Evolutionary conservation across 2,888 invertebrate genomes (phyloP).

Genomic region (Elysia crispata): DNA sequence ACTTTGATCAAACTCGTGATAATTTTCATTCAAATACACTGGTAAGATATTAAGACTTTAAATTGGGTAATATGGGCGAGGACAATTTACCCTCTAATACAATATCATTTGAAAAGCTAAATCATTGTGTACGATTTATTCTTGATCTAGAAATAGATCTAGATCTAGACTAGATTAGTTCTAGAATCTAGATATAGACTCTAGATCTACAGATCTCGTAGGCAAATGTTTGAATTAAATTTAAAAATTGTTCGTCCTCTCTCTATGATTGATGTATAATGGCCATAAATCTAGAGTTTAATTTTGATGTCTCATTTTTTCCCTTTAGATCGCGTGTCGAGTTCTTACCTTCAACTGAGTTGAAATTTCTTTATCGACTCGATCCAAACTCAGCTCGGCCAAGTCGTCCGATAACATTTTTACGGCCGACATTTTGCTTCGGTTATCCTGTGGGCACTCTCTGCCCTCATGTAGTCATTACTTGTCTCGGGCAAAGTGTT

Average conservation of each 20-base stretch:
- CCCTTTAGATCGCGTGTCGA: not conserved
- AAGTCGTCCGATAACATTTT: constrained; percentile 48
- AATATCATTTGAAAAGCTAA: too few relatives aligned
- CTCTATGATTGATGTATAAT: too few relatives aligned
- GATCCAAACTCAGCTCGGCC: constrained; percentile 52
- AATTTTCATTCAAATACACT: too few relatives aligned
- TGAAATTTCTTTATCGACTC: constrained; percentile 50
- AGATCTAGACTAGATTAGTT: not conserved
- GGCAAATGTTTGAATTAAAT: too few relatives aligned
- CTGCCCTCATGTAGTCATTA: constrained; percentile 48
- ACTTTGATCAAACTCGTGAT: too few relatives aligned
- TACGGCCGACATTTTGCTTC: constrained; percentile 50
- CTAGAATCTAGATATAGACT: not conserved
- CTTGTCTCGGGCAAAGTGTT: not conserved
- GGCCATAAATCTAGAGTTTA: too few relatives aligned
- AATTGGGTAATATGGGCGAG: too few relatives aligned
- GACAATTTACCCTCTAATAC: too few relatives aligned
- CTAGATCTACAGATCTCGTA: constrained; percentile 30
- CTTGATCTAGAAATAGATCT: too few relatives aligned
- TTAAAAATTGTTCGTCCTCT: too few relatives aligned
- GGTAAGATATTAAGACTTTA: too few relatives aligned
- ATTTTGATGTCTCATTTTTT: not conserved
- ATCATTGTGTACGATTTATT: too few relatives aligned
- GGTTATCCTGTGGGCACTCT: constrained; percentile 19
- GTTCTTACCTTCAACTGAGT: constrained; percentile 51